Conservation (phyloP, 2,888 invertebrate genomes). For the Nemapogon koenigi region DNA sequence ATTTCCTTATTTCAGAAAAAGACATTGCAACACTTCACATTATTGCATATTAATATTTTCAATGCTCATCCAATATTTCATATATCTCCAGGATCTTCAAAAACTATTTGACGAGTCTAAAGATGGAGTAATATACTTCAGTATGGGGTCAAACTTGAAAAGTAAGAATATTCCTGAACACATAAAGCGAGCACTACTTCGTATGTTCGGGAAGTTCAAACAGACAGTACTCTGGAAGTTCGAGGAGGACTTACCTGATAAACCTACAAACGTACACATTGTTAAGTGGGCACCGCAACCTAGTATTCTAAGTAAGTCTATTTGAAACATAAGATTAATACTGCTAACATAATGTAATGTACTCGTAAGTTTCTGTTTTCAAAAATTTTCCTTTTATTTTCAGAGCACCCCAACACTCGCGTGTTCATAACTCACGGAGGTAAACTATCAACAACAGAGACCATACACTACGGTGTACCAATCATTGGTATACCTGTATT, state of each 20-base stretch:
- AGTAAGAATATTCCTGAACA: slow-evolving; percentile 21
- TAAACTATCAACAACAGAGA: slow-evolving; percentile 38
- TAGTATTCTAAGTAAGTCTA: slow-evolving; percentile 27
- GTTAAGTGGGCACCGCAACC: slow-evolving; percentile 25
- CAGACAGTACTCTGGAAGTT: slow-evolving; percentile 13
- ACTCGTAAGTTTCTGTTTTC: too few species aligned
- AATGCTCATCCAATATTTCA: too few species aligned
- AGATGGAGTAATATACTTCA: slow-evolving; percentile 28
- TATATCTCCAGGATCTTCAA: slow-evolving; percentile 19
- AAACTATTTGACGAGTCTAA: slow-evolving; percentile 22
- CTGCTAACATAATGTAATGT: too few species aligned
- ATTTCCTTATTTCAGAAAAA: too few species aligned
- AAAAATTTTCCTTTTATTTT: slow-evolving; percentile 14
- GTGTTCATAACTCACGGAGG: slow-evolving; percentile 47
- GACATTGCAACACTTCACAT: too few species aligned
- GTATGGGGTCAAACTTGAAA: slow-evolving; percentile 26
- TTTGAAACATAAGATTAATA: too few species aligned
- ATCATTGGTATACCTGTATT: slow-evolving; percentile 37
- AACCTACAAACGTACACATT: slow-evolving; percentile 27
- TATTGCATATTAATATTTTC: too few species aligned
- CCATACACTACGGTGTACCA: slow-evolving; percentile 42
- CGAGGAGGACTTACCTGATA: slow-evolving; percentile 23
- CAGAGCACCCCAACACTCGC: slow-evolving; percentile 35
- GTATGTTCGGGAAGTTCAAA: slow-evolving; percentile 8
- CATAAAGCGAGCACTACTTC: slow-evolving; percentile 17